A percentile compares a stretch with the other conserved stretches of the same genome.
Conservation (phyloP, 2,888 invertebrate genomes). For the Drosophila affinis region DNA sequence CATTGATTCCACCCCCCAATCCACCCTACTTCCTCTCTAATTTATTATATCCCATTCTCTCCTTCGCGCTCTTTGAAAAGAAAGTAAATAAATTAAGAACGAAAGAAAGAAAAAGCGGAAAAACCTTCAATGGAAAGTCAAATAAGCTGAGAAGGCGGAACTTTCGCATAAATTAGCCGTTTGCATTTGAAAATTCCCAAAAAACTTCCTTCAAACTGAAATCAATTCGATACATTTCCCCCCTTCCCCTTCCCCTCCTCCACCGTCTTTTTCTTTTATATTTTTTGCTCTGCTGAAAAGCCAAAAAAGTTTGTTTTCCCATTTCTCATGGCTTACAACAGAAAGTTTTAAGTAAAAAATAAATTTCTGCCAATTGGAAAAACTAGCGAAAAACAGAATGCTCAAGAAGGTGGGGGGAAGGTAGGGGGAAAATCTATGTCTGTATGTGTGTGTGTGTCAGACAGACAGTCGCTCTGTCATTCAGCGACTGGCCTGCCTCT, state of each 20-base stretch:
- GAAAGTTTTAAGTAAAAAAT: slow-evolving; percentile 79
- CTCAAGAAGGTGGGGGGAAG: no score
- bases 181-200: slow-evolving; percentile 69
- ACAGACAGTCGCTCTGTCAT: slow-evolving; percentile 40
- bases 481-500: slow-evolving; percentile 28
- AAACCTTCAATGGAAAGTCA: slow-evolving; percentile 33
- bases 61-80: slow-evolving; percentile 40
- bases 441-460: slow-evolving; percentile 34
- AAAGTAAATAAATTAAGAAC: slow-evolving; percentile 70
- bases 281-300: slow-evolving; percentile 64
- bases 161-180: slow-evolving; percentile 77
- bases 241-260: background rate
- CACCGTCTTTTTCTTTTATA: slow-evolving; percentile 26
- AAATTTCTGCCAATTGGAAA: slow-evolving; percentile 66
- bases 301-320: slow-evolving; percentile 75
- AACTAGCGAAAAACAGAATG: slow-evolving; percentile 43
- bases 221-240: slow-evolving; percentile 74
- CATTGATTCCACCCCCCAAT: background rate
- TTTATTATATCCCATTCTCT: slow-evolving; percentile 18
- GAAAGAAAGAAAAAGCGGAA: slow-evolving; percentile 17
- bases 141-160: slow-evolving; percentile 65
- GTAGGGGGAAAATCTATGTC: slow-evolving; percentile 8
- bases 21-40: background rate
- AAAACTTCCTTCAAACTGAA: slow-evolving; percentile 64
- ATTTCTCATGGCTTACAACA: slow-evolving; percentile 78